Evolutionary conservation across 2,888 invertebrate species (phyloP).

Genomic region (Cheilosia pagana): DNA sequence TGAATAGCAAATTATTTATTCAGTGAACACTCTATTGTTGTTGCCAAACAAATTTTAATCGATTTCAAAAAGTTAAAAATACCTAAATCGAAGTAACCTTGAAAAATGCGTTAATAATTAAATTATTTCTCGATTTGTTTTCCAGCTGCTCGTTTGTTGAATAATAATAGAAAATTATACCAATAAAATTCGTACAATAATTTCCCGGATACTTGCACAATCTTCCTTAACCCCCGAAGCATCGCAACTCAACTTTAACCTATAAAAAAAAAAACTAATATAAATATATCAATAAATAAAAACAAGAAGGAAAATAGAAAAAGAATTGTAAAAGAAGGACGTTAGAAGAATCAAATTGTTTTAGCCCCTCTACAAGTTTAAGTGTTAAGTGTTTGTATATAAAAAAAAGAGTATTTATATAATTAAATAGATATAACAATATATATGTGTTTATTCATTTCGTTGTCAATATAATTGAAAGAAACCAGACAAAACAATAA

Average conservation of each 20-base stretch:
- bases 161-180: slow-evolving; percentile 2
- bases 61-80: not conserved
- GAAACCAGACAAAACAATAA: not conserved
- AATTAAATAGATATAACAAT: slow-evolving; percentile 20
- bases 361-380: slow-evolving; percentile 16
- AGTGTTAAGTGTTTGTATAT: slow-evolving; percentile 63
- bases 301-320: no score
- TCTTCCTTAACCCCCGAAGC: slow-evolving; percentile 12
- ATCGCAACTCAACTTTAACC: slow-evolving; percentile 37
- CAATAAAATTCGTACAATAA: slow-evolving; percentile 21
- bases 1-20: slow-evolving; percentile 1
- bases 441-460: slow-evolving; percentile 6
- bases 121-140: slow-evolving; percentile 40
- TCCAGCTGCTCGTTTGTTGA: slow-evolving; percentile 59
- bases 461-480: not conserved
- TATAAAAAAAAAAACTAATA: slow-evolving; percentile 4
- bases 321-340: not conserved
- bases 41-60: not conserved
- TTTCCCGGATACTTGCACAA: slow-evolving; percentile 39
- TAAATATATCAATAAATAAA: not conserved
- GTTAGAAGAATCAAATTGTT: slow-evolving; percentile 24
- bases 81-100: not conserved
- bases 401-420: slow-evolving; percentile 30
- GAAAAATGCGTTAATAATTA: slow-evolving; percentile 10
- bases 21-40: not conserved